phyloP scores from a whole-genome alignment of 2,888 invertebrate species.

The Spicauda simplicius region DNA sequence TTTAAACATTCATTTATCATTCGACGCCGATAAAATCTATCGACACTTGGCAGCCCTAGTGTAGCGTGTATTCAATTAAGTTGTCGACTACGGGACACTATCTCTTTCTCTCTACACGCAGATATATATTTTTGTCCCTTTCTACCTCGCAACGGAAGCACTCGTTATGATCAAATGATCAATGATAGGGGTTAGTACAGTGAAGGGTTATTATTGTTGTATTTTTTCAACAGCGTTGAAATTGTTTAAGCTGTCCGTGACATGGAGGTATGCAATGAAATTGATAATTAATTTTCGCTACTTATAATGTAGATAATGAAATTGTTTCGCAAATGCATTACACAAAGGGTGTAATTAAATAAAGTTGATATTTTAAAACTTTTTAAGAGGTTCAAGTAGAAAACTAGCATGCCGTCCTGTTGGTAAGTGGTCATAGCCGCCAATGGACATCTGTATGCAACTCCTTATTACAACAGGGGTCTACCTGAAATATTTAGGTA shows the following conservation, averaged over 20 bases:
- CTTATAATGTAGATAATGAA: neutral
- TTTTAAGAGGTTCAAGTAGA: no score
- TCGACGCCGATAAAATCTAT: constrained; percentile 41
- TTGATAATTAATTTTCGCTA: neutral
- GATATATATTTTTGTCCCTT: constrained; percentile 47
- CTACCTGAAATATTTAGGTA: no score
- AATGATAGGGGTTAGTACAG: constrained; percentile 60
- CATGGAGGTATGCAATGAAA: constrained; percentile 12
- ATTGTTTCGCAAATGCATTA: neutral
- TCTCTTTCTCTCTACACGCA: constrained; percentile 48
- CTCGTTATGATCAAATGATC: constrained; percentile 71
- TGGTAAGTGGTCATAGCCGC: no score
- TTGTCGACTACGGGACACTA: constrained; percentile 59
- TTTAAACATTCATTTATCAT: constrained; percentile 22
- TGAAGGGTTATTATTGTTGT: constrained; percentile 47
- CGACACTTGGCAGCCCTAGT: constrained; percentile 52
- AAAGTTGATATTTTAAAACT: no score
- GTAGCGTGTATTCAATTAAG: constrained; percentile 75
- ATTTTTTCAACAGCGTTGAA: constrained; percentile 38
- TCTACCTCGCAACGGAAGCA: constrained; percentile 70
- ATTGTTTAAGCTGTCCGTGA: constrained; percentile 8
- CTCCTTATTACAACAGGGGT: no score
- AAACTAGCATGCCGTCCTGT: no score
- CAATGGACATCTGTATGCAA: no score
- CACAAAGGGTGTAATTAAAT: neutral